Conservation (phyloP, 2,113 vertebrate species). For the Jacana jacana region DNA sequence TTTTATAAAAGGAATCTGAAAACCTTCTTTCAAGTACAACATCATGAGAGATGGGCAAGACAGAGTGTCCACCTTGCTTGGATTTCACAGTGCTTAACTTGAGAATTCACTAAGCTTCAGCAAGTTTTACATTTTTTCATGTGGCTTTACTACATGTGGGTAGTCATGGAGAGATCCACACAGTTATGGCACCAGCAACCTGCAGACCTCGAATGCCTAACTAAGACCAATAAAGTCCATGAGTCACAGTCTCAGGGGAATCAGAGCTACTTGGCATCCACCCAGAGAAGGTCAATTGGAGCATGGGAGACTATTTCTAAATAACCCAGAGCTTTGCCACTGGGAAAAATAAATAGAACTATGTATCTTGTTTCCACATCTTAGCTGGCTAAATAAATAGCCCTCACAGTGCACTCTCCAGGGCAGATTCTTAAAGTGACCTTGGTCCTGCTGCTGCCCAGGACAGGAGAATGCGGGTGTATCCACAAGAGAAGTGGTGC, state of each 20-base stretch:
- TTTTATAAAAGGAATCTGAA: not conserved
- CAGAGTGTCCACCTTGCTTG: not conserved
- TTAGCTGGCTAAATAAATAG: slow-evolving; percentile 62
- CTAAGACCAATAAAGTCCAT: slow-evolving; percentile 13
- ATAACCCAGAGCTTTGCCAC: slow-evolving; percentile 48
- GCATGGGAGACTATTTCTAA: slow-evolving; percentile 59
- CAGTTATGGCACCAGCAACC: not conserved
- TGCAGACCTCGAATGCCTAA: not conserved
- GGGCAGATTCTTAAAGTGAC: slow-evolving; percentile 61
- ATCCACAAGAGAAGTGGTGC: not conserved
- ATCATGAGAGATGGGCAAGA: not conserved
- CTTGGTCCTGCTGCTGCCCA: slow-evolving; percentile 16
- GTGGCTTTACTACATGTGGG: not conserved
- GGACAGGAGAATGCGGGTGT: not conserved
- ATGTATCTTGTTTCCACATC: slow-evolving; percentile 64
- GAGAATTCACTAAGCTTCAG: not conserved
- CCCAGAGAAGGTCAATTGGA: slow-evolving; percentile 44
- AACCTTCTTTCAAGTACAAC: not conserved
- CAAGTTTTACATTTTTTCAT: not conserved
- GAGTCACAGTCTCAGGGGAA: slow-evolving; percentile 35
- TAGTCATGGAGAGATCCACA: not conserved
- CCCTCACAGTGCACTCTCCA: slow-evolving; percentile 21
- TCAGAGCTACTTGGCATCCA: slow-evolving; percentile 6
- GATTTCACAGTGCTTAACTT: not conserved
- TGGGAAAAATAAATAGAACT: slow-evolving; percentile 69